Base-by-base conservation (phyloP, 1,140 invertebrate genomes). In the Conopomorpha cramerella region DNA sequence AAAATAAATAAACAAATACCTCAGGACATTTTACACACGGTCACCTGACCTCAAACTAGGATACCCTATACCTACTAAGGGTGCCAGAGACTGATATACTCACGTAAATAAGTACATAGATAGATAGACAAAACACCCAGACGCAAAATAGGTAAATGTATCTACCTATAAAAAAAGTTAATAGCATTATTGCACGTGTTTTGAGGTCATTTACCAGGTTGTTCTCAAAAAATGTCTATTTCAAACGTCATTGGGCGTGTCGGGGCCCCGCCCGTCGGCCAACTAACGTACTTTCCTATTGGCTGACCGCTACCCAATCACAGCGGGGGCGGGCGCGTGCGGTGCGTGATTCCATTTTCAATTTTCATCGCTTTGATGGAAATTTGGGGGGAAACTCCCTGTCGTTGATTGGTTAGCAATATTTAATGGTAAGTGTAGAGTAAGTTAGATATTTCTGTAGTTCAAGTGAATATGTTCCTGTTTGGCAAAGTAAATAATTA, bases 161-260 rank as follows among this genome's bases (percentile, higher is more conserved):
- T n/a, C n/a, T n/a, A n/a, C n/a, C n/a, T n/a, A n/a, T n/a, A n/a
- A n/a, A n/a, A n/a, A n/a, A n/a, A n/a, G n/a, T n/a, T n/a, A n/a
- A n/a, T n/a, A n/a, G n/a, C n/a, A n/a, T n/a, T n/a, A n/a, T n/a
- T n/a, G n/a, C n/a, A n/a, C n/a, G n/a, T n/a, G n/a, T n/a, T n/a
- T n/a, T n/a, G n/a, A n/a, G n/a, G n/a, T n/a, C n/a, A n/a, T n/a
- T n/a, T n/a, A n/a, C n/a, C n/a, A n/a, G n/a, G n/a, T n/a, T n/a
- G n/a, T n/a, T n/a, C n/a, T n/a, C n/a, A n/a, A n/a, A n/a, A 51
- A 56, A 62, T 67, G 61, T 54, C 51, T 62, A 72, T 67, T 63
- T 63, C 58, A 54, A 55, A 55, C 36, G 54, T 49, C 38, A 51
- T 55, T 60, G 55, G 68, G 68, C 68, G 68, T 68, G 53, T 47